These are phyloP conservation scores for Raillietiella orientalis DNA, from an alignment of 2,888 invertebrate species.

Conservation along the genomic window DNA sequence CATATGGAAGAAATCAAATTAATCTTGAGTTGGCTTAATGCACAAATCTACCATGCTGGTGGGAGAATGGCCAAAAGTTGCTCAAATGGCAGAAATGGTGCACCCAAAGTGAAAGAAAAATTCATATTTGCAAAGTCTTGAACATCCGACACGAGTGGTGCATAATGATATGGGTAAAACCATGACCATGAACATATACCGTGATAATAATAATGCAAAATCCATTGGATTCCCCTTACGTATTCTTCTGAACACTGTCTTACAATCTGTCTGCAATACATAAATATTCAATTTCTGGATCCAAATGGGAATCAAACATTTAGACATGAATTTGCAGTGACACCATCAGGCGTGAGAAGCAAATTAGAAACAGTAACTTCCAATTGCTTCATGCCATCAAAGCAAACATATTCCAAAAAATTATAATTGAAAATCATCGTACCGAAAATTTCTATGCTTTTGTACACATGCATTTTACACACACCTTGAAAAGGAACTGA, in stretches of 20 bases:
- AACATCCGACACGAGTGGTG: slow-evolving; percentile 81
- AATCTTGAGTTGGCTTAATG: no score
- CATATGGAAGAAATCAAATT: slow-evolving; percentile 1
- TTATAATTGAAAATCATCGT: no score
- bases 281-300: slow-evolving; percentile 6
- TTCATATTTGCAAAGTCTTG: slow-evolving; percentile 34
- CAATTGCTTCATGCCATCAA: no score
- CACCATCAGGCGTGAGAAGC: no score
- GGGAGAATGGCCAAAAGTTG: slow-evolving; percentile 65
- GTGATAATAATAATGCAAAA: slow-evolving; percentile 76
- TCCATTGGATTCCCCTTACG: slow-evolving; percentile 83
- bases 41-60: slow-evolving; percentile 23
- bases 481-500: no score
- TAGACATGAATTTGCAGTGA: no score
- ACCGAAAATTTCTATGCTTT: no score
- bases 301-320: no score
- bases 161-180: slow-evolving; percentile 92
- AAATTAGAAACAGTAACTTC: no score
- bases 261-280: slow-evolving; percentile 29
- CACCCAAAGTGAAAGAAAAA: slow-evolving; percentile 47
- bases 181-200: slow-evolving; percentile 94
- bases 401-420: no score
- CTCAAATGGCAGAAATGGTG: slow-evolving; percentile 72
- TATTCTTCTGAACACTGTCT: slow-evolving; percentile 56
- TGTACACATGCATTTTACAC: no score